A percentile compares a stretch with the other conserved stretches of the same genome.
Conservation (phyloP, 2,888 invertebrate genomes). For the Diaperis boleti region DNA sequence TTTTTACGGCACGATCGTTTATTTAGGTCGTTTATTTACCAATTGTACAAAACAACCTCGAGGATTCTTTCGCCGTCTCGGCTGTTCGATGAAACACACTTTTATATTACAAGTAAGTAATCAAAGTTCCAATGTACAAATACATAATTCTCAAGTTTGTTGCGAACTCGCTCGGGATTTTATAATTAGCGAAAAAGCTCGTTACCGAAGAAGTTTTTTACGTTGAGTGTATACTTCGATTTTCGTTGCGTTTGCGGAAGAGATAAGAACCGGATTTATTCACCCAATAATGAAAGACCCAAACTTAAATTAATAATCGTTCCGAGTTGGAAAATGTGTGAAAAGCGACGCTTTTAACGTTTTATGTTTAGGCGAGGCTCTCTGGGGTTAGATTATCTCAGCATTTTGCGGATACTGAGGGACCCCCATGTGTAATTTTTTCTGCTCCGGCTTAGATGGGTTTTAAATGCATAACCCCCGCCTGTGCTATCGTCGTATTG, state of each 20-base stretch:
- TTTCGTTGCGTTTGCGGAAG: constrained; percentile 25
- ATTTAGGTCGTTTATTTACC: constrained; percentile 7
- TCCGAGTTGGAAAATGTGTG: constrained; percentile 20
- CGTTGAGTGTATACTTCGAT: constrained; percentile 1
- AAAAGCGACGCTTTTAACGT: constrained; percentile 23
- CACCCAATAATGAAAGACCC: constrained; percentile 20
- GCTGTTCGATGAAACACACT: constrained; percentile 6
- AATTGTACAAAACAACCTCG: constrained; percentile 10
- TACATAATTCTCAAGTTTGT: constrained; percentile 32
- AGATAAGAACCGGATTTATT: constrained; percentile 40
- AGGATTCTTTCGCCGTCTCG: background rate
- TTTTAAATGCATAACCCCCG: constrained; percentile 30
- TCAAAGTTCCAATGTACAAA: constrained; percentile 24
- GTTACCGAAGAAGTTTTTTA: constrained; percentile 26
- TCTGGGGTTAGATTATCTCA: constrained; percentile 26
- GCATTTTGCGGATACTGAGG: constrained; percentile 27
- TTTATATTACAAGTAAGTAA: constrained; percentile 28
- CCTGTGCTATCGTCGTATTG: constrained; percentile 30
- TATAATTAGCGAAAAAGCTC: constrained; percentile 36
- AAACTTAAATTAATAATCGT: constrained; percentile 38
- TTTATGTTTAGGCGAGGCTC: constrained; percentile 17
- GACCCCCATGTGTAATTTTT: constrained; percentile 23
- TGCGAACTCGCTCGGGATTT: constrained; percentile 30
- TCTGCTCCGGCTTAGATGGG: constrained; percentile 6
- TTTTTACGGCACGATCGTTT: constrained; percentile 18